These are phyloP conservation scores for Physeter macrocephalus DNA, from an alignment of 2,113 vertebrate genomes.

Conservation along the genomic window DNA sequence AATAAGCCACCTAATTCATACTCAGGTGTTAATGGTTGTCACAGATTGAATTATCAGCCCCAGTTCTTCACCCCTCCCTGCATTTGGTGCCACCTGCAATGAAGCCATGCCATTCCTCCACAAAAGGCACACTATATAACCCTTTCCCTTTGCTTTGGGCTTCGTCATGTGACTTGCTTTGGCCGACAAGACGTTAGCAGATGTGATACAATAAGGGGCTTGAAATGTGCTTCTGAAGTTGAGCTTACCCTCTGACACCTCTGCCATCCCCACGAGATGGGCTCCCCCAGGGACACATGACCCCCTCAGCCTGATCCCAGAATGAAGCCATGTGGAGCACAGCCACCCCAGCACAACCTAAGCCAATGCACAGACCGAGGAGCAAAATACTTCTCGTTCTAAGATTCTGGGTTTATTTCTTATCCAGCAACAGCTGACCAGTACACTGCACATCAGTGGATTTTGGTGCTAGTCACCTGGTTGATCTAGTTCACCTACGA, in stretches of 20 bases:
- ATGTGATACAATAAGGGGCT: not conserved
- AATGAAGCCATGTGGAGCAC: not conserved
- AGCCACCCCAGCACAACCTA: not conserved
- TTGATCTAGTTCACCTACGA: not conserved
- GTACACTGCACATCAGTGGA: not conserved
- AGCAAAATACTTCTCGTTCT: not conserved
- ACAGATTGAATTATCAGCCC: not conserved
- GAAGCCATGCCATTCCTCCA: not conserved
- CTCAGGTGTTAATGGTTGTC: not conserved
- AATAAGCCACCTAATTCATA: not conserved
- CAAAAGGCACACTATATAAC: not conserved
- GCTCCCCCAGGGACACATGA: not conserved
- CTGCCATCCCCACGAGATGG: not conserved
- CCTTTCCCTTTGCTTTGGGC: not conserved
- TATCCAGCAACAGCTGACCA: not conserved
- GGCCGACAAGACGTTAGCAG: not conserved
- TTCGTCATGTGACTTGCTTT: not conserved
- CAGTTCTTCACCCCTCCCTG: not conserved
- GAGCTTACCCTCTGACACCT: not conserved
- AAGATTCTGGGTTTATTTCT: not conserved
- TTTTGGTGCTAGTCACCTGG: not conserved
- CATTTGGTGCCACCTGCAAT: not conserved
- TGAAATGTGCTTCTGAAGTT: not conserved
- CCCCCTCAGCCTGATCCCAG: not conserved
- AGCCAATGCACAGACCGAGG: not conserved